Evolutionary conservation across 2,113 vertebrate species (phyloP).

Genomic region (Ctenodactylus gundi): DNA sequence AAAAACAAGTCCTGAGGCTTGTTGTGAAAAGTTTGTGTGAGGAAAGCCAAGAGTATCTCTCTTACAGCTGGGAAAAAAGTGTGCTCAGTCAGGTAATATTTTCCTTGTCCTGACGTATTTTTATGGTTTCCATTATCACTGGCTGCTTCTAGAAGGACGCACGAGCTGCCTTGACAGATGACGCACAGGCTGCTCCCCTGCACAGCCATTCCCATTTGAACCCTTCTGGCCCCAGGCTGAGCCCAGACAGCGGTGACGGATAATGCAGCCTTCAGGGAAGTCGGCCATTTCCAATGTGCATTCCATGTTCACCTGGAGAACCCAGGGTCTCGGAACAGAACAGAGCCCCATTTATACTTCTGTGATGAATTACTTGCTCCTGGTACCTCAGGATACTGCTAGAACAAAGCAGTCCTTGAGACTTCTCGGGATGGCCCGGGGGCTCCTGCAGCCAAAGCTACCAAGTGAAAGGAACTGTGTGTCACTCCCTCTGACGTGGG

Average conservation of each 20-base stretch:
- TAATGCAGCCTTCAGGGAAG: not conserved
- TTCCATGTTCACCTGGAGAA: not conserved
- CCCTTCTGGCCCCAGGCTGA: not conserved
- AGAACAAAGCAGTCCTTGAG: conserved; percentile 30
- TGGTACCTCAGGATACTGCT: not conserved
- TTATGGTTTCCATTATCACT: conserved; percentile 28
- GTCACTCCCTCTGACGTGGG: conserved; percentile 18
- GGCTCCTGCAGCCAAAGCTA: not conserved
- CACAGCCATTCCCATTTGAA: not conserved
- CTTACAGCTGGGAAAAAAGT: not conserved
- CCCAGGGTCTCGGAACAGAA: not conserved
- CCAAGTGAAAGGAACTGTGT: not conserved
- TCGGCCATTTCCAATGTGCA: not conserved
- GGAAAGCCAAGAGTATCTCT: not conserved
- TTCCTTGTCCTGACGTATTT: conserved; percentile 12
- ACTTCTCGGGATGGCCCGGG: not conserved
- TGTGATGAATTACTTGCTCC: not conserved
- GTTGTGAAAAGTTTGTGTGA: not conserved
- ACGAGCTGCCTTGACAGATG: not conserved
- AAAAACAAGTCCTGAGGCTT: not conserved
- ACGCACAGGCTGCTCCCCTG: not conserved
- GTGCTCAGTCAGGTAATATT: not conserved
- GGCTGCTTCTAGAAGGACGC: conserved; percentile 37
- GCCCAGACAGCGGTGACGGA: not conserved
- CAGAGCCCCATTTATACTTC: not conserved